A percentile compares a stretch with the other conserved stretches of the same genome.
phyloP scores from a whole-genome alignment of 2,113 vertebrate species.

The Ictalurus punctatus region DNA sequence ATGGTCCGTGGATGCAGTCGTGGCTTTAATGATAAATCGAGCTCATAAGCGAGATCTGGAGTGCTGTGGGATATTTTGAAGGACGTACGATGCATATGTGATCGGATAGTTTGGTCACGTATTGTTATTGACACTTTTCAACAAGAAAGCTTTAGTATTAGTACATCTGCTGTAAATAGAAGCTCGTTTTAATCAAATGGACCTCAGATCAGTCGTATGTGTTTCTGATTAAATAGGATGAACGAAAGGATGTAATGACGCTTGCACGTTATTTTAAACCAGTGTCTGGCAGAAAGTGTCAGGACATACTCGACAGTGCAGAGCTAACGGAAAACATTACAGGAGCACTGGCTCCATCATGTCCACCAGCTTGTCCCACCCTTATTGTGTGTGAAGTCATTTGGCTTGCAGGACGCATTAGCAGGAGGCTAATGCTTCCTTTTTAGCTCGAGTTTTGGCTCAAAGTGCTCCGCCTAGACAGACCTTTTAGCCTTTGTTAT shows the following conservation, averaged over 20 bases:
- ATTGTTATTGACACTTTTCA: not conserved
- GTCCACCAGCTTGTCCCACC: conserved; percentile 42
- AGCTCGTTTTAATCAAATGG: not conserved
- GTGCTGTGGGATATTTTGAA: not conserved
- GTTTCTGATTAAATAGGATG: not conserved
- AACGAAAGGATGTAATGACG: not conserved
- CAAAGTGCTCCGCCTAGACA: not conserved
- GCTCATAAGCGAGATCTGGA: not conserved
- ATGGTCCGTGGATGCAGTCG: not conserved
- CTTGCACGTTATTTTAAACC: not conserved
- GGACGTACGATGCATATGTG: not conserved
- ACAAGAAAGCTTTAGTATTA: not conserved
- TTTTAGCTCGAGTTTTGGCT: not conserved
- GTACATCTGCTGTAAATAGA: not conserved
- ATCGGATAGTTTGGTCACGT: not conserved
- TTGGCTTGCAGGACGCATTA: conserved; percentile 8
- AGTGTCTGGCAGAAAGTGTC: conserved; percentile 1
- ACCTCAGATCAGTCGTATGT: not conserved
- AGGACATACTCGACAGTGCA: not conserved
- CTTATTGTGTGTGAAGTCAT: conserved; percentile 28
- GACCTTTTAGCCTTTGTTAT: conserved; percentile 2
- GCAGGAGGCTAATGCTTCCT: conserved; percentile 28
- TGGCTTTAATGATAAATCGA: not conserved
- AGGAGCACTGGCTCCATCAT: conserved; percentile 38
- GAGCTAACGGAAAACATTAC: conserved; percentile 42